Evolutionary conservation across 2,113 vertebrate genomes (phyloP), one percentile per base, ranked within the genome.

Genomic region (Chauna torquata): DNA sequence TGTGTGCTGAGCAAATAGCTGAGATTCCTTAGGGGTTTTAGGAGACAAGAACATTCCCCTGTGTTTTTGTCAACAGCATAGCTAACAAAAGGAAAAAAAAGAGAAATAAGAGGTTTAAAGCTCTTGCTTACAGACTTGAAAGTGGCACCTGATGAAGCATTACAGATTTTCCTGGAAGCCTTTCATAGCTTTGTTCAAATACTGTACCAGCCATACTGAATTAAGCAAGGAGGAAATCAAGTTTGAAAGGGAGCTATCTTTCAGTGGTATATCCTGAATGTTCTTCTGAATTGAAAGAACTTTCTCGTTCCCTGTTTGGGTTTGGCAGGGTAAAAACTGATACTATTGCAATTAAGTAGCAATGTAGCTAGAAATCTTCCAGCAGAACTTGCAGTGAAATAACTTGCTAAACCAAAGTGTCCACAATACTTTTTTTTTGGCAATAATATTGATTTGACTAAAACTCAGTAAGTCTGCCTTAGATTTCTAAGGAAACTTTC

Each of bases 1-100:
- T 64, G 61, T 87, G 40, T 85, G 17, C 70, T 95, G 75, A 93
- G 87, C 66, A 91, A 93, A 97, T 76, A 91, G 66, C 40, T 79
- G 22, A 61, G 36, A 95, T 94, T 94, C 93, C 58, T 80, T 25
- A 58, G 42, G 65, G 62, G 49, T 17, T 86, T 96, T 93, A 91
- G 44, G 30, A 74, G 62, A 80, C 17, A 10, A 83, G 76, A 65
- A 54, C 18, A 32, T 65, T 88, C 75, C 74, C 23, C 36, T 45
- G 52, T 23, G 70, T 11, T 92, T 91, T 88, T 89, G 28, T 82
- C 49, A 91, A 68, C 20, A 69, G 23, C 12, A 12, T 59, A n/a
- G 42, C 32, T 79, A 95, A 87, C 50, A 92, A 84, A 92, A 65
- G 8, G 9, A 42, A n/a, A 47, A 65, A 75, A 72, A 32, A 45